Percentiles rank a stretch among this genome's conserved stretches.
Conservation (phyloP, 2,113 vertebrate species). For the Oostethus manadensis region DNA sequence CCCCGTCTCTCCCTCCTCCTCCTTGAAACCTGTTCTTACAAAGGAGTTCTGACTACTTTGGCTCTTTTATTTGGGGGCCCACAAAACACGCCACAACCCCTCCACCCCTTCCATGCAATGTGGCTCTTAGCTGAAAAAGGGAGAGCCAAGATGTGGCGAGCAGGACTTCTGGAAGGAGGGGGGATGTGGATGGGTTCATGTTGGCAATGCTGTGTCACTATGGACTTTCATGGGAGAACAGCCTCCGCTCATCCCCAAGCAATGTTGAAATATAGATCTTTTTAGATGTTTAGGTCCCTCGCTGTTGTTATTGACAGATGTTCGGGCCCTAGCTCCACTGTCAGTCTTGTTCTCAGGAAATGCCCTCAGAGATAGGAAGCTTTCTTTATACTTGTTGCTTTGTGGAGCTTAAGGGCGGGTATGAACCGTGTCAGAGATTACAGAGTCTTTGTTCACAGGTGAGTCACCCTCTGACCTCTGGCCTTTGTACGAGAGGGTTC, state of each 20-base stretch:
- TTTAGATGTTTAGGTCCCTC: too few species aligned
- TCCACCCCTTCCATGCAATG: conserved; percentile 30
- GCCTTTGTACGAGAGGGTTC: conserved; percentile 60
- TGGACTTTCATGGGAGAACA: conserved; percentile 60
- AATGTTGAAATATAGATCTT: conserved; percentile 27
- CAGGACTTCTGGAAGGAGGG: conserved; percentile 39
- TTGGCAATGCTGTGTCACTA: conserved; percentile 72
- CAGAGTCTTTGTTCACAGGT: conserved; percentile 70
- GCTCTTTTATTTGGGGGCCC: conserved; percentile 77
- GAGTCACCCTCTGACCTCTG: conserved; percentile 64
- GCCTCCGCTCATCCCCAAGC: conserved; percentile 43
- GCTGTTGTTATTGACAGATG: neutral
- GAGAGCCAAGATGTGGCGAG: conserved; percentile 56
- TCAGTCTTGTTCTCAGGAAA: conserved; percentile 46
- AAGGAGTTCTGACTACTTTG: conserved; percentile 79
- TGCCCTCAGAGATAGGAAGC: conserved; percentile 30
- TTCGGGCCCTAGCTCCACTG: conserved; percentile 12
- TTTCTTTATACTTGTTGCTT: conserved; percentile 50
- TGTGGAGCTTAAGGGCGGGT: conserved; percentile 63
- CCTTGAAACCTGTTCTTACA: conserved; percentile 66
- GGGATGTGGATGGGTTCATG: conserved; percentile 52
- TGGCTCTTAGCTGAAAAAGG: conserved; percentile 71
- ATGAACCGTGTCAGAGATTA: conserved; percentile 65
- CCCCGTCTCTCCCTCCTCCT: conserved; percentile 38
- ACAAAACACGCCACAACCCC: conserved; percentile 75